Base-by-base conservation (phyloP, 2,113 vertebrate species). In the Prionailurus viverrinus region DNA sequence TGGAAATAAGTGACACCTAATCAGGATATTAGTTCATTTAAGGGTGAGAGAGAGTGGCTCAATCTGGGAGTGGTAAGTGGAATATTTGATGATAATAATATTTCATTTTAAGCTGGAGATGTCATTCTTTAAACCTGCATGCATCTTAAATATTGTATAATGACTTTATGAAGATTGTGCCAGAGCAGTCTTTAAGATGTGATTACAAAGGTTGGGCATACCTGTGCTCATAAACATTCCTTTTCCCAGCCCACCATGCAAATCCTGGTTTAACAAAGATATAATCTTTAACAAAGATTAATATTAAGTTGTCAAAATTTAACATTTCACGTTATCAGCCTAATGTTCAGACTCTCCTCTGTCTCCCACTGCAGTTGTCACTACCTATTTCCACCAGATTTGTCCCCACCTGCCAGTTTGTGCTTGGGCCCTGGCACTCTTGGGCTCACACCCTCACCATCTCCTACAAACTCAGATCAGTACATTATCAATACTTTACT, bases 81-180 rank as follows among this genome's bases (percentile, higher is more conserved):
- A 71, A 19, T 61, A 48, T 36, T 89, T 36, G 14, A 68, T 76
- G 76, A 76, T 23, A 81, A 41, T 27, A 79, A 76, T 81, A 81
- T 76, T 79, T 76, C 4, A 71, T 86, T 89, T 76, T 61, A 94
- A 71, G 19, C 23, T 95, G 65, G 5, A 4, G 66, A 39, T 89
- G 14, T 92, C 74, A n/a, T 87, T 95, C 48, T 88, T 63, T 69
- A 95, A 91, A 73, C 39, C 23, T 89, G 18, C 45, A 21, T 73
- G 0, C 41, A 41, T 82, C 39, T 96, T 89, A 82, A 76, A 58
- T 82, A 76, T 71, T 68, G 4, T 25, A 18, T 0, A 36, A 79
- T 95, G 39, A 73, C 66, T 89, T 86, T 39, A 36, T 1, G 90
- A 73, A 66, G 29, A 15, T 79, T 78, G 1, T 18, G 25, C 19